Conservation (phyloP, 2,888 invertebrate species). For the Pristionchus entomophagus region DNA sequence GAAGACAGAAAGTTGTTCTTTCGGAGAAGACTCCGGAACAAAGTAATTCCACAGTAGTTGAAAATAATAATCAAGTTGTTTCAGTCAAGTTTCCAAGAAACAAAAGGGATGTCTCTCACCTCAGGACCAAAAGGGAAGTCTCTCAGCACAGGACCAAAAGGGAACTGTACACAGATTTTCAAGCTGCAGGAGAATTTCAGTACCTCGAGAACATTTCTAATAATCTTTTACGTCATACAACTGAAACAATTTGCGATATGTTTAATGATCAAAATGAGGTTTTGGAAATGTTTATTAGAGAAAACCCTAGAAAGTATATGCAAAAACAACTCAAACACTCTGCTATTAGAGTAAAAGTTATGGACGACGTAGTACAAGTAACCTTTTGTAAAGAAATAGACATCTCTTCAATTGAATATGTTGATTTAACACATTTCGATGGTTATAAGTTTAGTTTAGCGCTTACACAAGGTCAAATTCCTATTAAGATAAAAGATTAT, state of each 20-base stretch:
- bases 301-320: slow-evolving; percentile 46
- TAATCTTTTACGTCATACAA: slow-evolving; percentile 54
- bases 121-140: too few species aligned
- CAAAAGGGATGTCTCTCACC: too few species aligned
- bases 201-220: slow-evolving; percentile 57
- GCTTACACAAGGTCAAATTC: slow-evolving; percentile 58
- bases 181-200: slow-evolving; percentile 60
- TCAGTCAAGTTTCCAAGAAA: not conserved
- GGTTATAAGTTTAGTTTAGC: slow-evolving; percentile 53
- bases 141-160: slow-evolving; percentile 1
- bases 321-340: slow-evolving; percentile 51
- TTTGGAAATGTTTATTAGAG: slow-evolving; percentile 43
- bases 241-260: slow-evolving; percentile 49
- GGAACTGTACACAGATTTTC: slow-evolving; percentile 55
- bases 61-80: not conserved
- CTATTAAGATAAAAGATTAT: slow-evolving; percentile 52
- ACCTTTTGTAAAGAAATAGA: slow-evolving; percentile 50
- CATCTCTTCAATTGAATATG: slow-evolving; percentile 53
- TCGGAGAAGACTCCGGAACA: too few species aligned
- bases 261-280: slow-evolving; percentile 49
- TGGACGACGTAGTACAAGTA: too few species aligned
- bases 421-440: slow-evolving; percentile 58
- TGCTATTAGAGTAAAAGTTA: slow-evolving; percentile 47
- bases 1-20: not conserved
- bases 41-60: not conserved